Evolutionary conservation across 2,888 invertebrate genomes (phyloP).

Genomic region (Idaea dimidiata): DNA sequence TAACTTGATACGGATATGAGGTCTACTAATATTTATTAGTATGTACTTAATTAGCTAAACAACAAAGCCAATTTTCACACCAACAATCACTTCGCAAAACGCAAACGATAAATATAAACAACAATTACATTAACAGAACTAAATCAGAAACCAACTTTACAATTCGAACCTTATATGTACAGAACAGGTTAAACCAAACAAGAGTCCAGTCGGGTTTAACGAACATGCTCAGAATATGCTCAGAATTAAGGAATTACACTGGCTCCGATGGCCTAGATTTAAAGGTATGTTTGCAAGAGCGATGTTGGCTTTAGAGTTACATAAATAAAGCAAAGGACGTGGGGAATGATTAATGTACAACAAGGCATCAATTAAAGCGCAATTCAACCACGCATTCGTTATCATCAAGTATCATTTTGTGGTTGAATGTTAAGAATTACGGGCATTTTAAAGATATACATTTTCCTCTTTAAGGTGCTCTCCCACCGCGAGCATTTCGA

Average conservation of each 20-base stretch:
- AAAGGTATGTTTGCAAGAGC: constrained; percentile 13
- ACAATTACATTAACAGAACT: not conserved
- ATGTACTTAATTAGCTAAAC: not conserved
- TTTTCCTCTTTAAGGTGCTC: too few relatives aligned
- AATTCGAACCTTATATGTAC: constrained; percentile 13
- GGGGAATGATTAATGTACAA: not conserved
- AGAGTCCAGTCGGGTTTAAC: constrained; percentile 35
- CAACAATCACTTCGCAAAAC: not conserved
- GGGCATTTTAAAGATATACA: too few relatives aligned
- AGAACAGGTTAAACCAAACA: constrained; percentile 35
- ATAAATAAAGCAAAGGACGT: not conserved
- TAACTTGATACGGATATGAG: too few relatives aligned
- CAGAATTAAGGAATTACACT: constrained; percentile 38
- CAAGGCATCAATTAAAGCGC: too few relatives aligned
- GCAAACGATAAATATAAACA: not conserved
- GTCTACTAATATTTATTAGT: too few relatives aligned
- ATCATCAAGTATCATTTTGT: too few relatives aligned
- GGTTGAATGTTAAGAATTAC: too few relatives aligned
- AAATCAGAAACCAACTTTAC: constrained; percentile 11
- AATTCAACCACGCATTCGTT: too few relatives aligned
- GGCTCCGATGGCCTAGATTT: constrained; percentile 18
- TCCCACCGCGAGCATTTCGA: too few relatives aligned
- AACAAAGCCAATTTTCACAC: not conserved
- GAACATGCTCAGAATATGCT: constrained; percentile 36
- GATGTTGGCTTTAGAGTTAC: not conserved